Percentiles rank a stretch among this genome's conserved stretches.
phyloP scores from a whole-genome alignment of 2,888 invertebrate genomes.

The Labia minor region DNA sequence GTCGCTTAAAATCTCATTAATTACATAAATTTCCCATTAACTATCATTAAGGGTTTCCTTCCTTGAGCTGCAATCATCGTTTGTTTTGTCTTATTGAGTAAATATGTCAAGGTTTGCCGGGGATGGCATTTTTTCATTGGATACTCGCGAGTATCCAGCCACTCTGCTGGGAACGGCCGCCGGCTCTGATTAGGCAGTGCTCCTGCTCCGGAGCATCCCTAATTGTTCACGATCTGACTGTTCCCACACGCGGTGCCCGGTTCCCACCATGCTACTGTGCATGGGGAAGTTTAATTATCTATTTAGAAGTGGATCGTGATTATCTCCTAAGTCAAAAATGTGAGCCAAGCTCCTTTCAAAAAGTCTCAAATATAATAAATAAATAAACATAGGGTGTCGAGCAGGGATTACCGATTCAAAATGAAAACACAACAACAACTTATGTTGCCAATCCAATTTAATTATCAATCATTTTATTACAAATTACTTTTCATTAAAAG shows the following conservation, averaged over 20 bases:
- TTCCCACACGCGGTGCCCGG: not conserved
- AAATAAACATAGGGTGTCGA: not conserved
- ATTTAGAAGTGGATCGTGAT: slow-evolving; percentile 7
- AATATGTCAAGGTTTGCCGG: not conserved
- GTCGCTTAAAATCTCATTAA: slow-evolving; percentile 2
- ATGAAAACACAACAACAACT: too few species aligned
- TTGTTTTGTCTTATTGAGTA: slow-evolving; percentile 7
- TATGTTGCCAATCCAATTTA: too few species aligned
- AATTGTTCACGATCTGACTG: slow-evolving; percentile 1
- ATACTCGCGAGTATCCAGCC: not conserved
- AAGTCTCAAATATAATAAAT: not conserved
- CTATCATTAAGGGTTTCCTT: slow-evolving; percentile 2
- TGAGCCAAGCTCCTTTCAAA: not conserved
- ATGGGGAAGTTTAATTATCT: not conserved
- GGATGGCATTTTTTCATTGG: not conserved
- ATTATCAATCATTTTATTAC: not conserved
- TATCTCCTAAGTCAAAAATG: not conserved
- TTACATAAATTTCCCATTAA: slow-evolving; percentile 1
- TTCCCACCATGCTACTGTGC: not conserved
- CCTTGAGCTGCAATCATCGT: not conserved
- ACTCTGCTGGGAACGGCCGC: too few species aligned
- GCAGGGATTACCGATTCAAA: not conserved
- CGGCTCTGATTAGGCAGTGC: not conserved
- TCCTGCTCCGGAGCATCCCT: slow-evolving; percentile 3
- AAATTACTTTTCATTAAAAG: not conserved